Percentiles rank a stretch among this genome's conserved stretches.
Evolutionary conservation across 2,888 invertebrate genomes (phyloP).

Genomic region (Pachycephus smyrnensis): DNA sequence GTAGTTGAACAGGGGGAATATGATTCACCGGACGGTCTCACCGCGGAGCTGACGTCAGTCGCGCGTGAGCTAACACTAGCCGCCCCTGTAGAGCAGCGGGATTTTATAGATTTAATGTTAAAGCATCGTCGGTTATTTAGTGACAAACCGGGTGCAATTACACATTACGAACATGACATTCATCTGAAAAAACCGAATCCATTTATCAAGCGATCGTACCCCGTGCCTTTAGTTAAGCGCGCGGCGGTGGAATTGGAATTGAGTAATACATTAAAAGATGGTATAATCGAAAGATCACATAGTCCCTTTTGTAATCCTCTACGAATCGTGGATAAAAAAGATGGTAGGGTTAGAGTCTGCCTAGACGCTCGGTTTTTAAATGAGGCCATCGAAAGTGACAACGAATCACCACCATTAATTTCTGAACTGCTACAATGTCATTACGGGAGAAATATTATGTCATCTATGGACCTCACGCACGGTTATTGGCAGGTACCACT

Average conservation of each 20-base stretch:
- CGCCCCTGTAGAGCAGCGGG: too few relatives aligned
- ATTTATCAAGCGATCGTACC: too few relatives aligned
- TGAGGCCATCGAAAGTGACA: slow-evolving; percentile 38
- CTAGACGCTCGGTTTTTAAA: slow-evolving; percentile 48
- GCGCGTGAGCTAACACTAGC: too few relatives aligned
- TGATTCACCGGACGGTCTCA: too few relatives aligned
- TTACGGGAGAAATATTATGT: slow-evolving; percentile 26
- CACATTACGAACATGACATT: too few relatives aligned
- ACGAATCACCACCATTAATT: slow-evolving; percentile 31
- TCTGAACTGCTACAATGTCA: slow-evolving; percentile 29
- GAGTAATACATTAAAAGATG: slow-evolving; percentile 40
- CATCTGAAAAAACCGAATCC: too few relatives aligned
- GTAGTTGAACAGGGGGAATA: too few relatives aligned
- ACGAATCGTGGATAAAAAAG: slow-evolving; percentile 43
- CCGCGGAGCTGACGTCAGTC: too few relatives aligned
- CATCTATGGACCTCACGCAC: slow-evolving; percentile 28
- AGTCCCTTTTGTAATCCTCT: slow-evolving; percentile 47
- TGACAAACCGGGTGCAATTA: too few relatives aligned
- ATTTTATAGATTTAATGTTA: too few relatives aligned
- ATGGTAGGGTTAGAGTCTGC: slow-evolving; percentile 44
- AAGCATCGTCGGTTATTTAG: too few relatives aligned
- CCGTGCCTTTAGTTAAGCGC: too few relatives aligned
- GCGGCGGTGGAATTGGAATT: slow-evolving; percentile 13
- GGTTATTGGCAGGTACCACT: slow-evolving; percentile 41
- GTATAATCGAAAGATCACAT: slow-evolving; percentile 42